These are phyloP conservation scores for Microtus richardsoni DNA, from an alignment of 2,113 vertebrate genomes.

Conservation along the genomic window DNA sequence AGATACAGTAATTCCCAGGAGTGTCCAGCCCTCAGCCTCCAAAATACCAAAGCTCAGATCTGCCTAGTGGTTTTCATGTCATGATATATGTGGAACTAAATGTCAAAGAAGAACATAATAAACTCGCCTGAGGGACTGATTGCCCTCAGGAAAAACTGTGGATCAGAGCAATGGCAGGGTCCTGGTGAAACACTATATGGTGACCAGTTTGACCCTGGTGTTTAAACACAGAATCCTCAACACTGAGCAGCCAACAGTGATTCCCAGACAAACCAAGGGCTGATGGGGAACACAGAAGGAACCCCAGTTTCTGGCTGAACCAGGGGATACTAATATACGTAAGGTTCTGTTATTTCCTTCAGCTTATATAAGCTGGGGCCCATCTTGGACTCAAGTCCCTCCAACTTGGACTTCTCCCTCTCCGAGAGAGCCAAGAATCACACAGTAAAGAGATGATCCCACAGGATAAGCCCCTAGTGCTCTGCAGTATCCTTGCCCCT, in stretches of 20 bases:
- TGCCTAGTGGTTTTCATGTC: neutral
- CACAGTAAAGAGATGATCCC: neutral
- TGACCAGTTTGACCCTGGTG: neutral
- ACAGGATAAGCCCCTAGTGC: rapidly evolving
- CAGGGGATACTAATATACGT: neutral
- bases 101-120: neutral
- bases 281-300: rapidly evolving
- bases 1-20: neutral
- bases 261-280: neutral
- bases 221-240: neutral
- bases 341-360: neutral
- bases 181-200: neutral
- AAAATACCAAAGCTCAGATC: neutral
- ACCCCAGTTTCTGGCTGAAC: too few species aligned
- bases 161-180: neutral
- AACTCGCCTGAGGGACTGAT: neutral
- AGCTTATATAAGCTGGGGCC: neutral
- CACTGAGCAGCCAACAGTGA: neutral
- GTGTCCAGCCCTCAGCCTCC: neutral
- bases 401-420: neutral
- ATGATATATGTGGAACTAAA: neutral
- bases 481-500: neutral
- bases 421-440: neutral
- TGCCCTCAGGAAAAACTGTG: neutral
- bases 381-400: neutral